phyloP scores from a whole-genome alignment of 2,888 invertebrate species.

The Drosophila colorata region DNA sequence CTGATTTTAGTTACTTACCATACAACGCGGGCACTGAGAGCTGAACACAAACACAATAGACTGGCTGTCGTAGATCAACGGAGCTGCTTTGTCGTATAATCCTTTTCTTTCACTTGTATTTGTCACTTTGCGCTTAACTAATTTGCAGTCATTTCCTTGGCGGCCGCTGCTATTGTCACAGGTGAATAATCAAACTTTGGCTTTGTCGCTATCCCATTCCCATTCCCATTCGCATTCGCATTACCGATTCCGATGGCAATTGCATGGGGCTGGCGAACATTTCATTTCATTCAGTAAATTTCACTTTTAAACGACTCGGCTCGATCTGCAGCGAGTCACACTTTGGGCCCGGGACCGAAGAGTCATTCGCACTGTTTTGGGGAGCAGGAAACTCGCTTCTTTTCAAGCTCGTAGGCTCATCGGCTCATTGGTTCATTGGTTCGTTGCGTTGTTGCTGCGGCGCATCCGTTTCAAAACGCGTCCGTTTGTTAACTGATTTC shows the following conservation, averaged over 20 bases:
- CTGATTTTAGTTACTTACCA: slow-evolving; percentile 57
- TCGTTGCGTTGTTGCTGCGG: slow-evolving; percentile 18
- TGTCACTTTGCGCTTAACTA: slow-evolving; percentile 28
- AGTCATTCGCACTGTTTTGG: slow-evolving; percentile 53
- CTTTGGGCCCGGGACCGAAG: slow-evolving; percentile 36
- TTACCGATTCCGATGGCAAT: slow-evolving; percentile 40
- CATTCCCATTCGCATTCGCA: slow-evolving; percentile 32
- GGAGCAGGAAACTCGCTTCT: slow-evolving; percentile 64
- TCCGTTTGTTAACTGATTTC: slow-evolving; percentile 84
- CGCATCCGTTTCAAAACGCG: slow-evolving; percentile 82
- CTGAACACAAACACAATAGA: slow-evolving; percentile 10
- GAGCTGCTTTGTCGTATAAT: slow-evolving; percentile 6
- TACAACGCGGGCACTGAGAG: slow-evolving; percentile 44
- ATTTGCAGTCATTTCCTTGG: slow-evolving; percentile 55
- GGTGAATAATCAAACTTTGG: slow-evolving; percentile 37
- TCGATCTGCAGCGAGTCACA: slow-evolving; percentile 38
- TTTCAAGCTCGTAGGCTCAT: not conserved
- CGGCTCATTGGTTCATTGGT: too few relatives aligned
- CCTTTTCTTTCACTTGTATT: slow-evolving; percentile 23
- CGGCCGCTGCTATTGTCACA: slow-evolving; percentile 52
- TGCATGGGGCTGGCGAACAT: slow-evolving; percentile 44
- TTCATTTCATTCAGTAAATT: slow-evolving; percentile 76
- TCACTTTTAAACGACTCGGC: slow-evolving; percentile 72
- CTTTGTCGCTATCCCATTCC: slow-evolving; percentile 21
- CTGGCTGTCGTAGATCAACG: not conserved